Percentiles rank a stretch among this genome's conserved stretches.
phyloP scores from a whole-genome alignment of 1,140 invertebrate genomes.

The Papilio aristodemus region DNA sequence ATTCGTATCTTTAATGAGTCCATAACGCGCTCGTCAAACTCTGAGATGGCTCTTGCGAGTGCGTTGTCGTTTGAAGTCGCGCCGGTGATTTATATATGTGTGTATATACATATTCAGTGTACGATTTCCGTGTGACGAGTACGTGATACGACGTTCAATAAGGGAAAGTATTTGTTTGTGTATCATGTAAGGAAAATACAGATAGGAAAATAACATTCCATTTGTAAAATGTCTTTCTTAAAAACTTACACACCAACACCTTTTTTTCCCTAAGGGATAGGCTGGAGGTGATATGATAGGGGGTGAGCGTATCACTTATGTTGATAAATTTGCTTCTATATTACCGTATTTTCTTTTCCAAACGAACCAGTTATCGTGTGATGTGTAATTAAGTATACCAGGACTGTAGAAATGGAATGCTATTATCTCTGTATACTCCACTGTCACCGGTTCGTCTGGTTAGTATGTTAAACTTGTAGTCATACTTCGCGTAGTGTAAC shows the following conservation, averaged over 20 bases:
- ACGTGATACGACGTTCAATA: slow-evolving; percentile 28
- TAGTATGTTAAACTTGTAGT: slow-evolving; percentile 4
- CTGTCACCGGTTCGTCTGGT: background rate
- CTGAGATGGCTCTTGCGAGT: slow-evolving; percentile 7
- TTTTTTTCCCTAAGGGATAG: no score
- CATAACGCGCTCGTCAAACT: slow-evolving; percentile 11
- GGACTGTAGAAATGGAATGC: no score
- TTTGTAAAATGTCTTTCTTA: no score
- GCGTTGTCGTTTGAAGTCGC: slow-evolving; percentile 22
- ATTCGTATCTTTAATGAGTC: slow-evolving; percentile 10
- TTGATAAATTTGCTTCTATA: no score
- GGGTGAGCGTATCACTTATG: no score
- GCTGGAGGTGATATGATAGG: no score
- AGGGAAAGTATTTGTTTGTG: background rate
- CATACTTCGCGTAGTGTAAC: background rate
- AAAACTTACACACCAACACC: no score
- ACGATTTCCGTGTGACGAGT: slow-evolving; percentile 13
- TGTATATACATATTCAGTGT: slow-evolving; percentile 4
- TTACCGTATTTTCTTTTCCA: no score
- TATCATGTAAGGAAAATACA: background rate
- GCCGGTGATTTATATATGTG: slow-evolving; percentile 15
- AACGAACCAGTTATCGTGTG: no score
- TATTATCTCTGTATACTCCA: no score
- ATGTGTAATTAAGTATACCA: no score
- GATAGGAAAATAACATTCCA: background rate